Conservation (phyloP, 1,140 invertebrate species). For the Hyphantria cunea region DNA sequence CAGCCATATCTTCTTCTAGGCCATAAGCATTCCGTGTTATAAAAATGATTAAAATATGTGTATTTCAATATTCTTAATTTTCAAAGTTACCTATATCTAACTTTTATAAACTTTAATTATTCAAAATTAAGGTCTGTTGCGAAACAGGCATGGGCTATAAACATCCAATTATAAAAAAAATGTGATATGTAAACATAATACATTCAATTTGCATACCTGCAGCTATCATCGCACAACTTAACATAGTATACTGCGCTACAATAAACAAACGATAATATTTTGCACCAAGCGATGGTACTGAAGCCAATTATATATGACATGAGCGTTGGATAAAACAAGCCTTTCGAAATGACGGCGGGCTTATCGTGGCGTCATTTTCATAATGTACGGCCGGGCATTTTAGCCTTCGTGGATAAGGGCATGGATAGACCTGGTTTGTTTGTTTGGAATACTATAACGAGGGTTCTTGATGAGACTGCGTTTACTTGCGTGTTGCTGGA, state of each 20-base stretch:
- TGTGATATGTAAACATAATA: too few relatives aligned
- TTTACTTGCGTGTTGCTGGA: neutral
- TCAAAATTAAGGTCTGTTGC: too few relatives aligned
- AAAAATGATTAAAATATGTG: too few relatives aligned
- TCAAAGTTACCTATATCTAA: too few relatives aligned
- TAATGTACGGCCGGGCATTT: constrained; percentile 62
- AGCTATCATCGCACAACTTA: neutral
- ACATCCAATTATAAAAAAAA: too few relatives aligned
- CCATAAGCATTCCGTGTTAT: too few relatives aligned
- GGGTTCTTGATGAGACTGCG: neutral
- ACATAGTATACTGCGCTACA: neutral
- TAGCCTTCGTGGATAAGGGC: constrained; percentile 53
- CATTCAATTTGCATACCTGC: neutral
- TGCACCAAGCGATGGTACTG: neutral
- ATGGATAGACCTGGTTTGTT: neutral
- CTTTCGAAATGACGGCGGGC: constrained; percentile 34
- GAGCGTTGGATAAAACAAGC: constrained; percentile 17
- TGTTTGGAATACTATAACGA: neutral
- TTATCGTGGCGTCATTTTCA: constrained; percentile 73
- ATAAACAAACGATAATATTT: neutral
- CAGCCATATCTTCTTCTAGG: too few relatives aligned
- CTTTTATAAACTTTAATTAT: too few relatives aligned
- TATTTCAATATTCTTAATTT: too few relatives aligned
- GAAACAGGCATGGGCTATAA: too few relatives aligned
- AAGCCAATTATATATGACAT: constrained; percentile 14